Evolutionary conservation across 2,888 invertebrate genomes (phyloP).

Genomic region (Rhodophaea formosa): DNA sequence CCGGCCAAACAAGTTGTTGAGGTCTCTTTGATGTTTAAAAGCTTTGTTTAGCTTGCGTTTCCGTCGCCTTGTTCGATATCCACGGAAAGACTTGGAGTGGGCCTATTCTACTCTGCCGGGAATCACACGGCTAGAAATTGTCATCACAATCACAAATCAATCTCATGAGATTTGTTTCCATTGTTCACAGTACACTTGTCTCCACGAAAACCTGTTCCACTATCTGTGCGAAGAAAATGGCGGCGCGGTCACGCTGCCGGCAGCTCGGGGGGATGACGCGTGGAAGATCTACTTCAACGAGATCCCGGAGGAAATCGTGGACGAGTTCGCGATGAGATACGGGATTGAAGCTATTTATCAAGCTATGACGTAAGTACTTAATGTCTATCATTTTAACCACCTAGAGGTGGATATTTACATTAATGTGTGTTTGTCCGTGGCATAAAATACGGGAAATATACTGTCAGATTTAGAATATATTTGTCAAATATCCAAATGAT

Average conservation of each 20-base stretch:
- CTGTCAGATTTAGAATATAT: too few species aligned
- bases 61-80: too few species aligned
- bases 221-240: slow-evolving; percentile 97
- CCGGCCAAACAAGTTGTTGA: too few species aligned
- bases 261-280: slow-evolving; percentile 97
- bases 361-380: slow-evolving; percentile 94
- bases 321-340: slow-evolving; percentile 99
- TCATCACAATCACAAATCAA: background rate
- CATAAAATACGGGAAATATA: too few species aligned
- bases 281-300: slow-evolving; percentile 99
- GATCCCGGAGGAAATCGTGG: slow-evolving; percentile 98
- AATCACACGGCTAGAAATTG: too few species aligned
- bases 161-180: slow-evolving; percentile 14
- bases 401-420: too few species aligned
- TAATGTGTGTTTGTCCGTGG: background rate
- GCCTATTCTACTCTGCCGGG: too few species aligned
- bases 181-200: slow-evolving; percentile 90
- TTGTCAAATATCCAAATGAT: too few species aligned
- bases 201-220: slow-evolving; percentile 99
- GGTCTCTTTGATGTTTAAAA: too few species aligned
- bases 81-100: too few species aligned
- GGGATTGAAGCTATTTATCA: slow-evolving; percentile 99
- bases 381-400: background rate
- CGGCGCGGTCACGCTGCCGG: slow-evolving; percentile 94
- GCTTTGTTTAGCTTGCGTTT: too few species aligned